Evolutionary conservation across 2,113 vertebrate genomes (phyloP).

Genomic region (Mesoclemmys tuberculata): DNA sequence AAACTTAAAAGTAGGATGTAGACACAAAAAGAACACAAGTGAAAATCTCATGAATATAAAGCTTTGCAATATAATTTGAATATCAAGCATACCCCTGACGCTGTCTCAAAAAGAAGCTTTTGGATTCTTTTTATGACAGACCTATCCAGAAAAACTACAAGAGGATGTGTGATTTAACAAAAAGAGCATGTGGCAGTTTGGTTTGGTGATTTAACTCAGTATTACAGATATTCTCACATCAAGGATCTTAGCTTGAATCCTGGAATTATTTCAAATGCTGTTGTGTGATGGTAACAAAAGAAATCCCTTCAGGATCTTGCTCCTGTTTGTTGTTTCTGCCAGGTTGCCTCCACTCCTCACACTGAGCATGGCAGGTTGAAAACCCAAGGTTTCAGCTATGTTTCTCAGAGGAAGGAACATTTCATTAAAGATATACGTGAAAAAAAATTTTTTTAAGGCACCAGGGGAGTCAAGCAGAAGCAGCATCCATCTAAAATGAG

Average conservation of each 20-base stretch:
- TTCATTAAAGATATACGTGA: background rate
- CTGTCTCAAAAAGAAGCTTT: slow-evolving; percentile 17
- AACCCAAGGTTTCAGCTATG: background rate
- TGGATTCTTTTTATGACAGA: slow-evolving; percentile 13
- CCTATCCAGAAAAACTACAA: slow-evolving; percentile 12
- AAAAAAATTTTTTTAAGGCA: background rate
- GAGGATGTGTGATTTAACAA: slow-evolving; percentile 41
- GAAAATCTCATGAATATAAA: slow-evolving; percentile 28
- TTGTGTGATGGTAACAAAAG: slow-evolving; percentile 53
- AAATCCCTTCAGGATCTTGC: slow-evolving; percentile 19
- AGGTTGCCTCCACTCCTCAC: slow-evolving; percentile 17
- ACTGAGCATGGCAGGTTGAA: background rate
- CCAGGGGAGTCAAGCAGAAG: background rate
- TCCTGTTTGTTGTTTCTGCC: slow-evolving; percentile 28
- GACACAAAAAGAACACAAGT: slow-evolving; percentile 36
- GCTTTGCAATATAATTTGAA: slow-evolving; percentile 23
- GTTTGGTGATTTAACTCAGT: slow-evolving; percentile 41
- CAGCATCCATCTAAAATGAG: background rate
- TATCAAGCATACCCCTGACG: slow-evolving; percentile 36
- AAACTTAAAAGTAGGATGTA: slow-evolving; percentile 39
- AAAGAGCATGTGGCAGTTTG: slow-evolving; percentile 5
- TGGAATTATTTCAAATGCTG: slow-evolving; percentile 46
- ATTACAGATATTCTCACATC: slow-evolving; percentile 44
- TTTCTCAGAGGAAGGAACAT: background rate
- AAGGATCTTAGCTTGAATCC: slow-evolving; percentile 60